These are phyloP conservation scores for Acheta domesticus DNA, from an alignment of 2,888 invertebrate species.

Conservation along the genomic window DNA sequence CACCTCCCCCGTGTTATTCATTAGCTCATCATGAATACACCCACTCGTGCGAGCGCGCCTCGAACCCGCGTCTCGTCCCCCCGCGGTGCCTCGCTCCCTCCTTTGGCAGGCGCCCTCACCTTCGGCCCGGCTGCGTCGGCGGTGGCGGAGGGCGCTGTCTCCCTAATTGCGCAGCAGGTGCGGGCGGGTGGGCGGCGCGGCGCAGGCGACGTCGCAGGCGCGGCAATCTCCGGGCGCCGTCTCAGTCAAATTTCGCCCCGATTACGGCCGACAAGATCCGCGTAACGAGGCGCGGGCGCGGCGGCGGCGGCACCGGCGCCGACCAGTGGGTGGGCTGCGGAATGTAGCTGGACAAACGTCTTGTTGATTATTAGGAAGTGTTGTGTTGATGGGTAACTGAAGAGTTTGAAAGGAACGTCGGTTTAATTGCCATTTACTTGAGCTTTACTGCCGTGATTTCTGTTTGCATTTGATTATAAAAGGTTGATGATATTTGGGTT, in stretches of 20 bases:
- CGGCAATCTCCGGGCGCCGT: slow-evolving; percentile 7
- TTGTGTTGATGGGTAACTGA: not conserved
- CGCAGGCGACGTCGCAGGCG: not conserved
- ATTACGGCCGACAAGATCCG: slow-evolving; percentile 9
- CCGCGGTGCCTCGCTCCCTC: not conserved
- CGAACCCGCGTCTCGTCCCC: not conserved
- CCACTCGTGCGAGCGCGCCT: not conserved
- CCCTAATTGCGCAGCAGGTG: slow-evolving; percentile 4
- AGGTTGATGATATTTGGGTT: too few relatives aligned
- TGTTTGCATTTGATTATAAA: too few relatives aligned
- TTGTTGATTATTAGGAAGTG: not conserved
- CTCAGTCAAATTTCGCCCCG: slow-evolving; percentile 5
- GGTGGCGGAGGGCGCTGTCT: not conserved
- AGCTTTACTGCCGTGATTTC: too few relatives aligned
- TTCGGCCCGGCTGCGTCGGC: not conserved
- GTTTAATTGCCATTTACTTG: too few relatives aligned
- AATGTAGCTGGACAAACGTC: too few relatives aligned
- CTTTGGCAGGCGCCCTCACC: not conserved
- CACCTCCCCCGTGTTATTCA: too few relatives aligned
- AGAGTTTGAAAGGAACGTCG: too few relatives aligned
- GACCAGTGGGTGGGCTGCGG: not conserved
- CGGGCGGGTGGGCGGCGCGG: not conserved
- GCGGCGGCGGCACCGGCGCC: not conserved
- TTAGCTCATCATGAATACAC: too few relatives aligned
- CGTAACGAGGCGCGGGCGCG: not conserved